Base-by-base conservation (phyloP, 2,888 invertebrate genomes). In the Melitaea athalia region DNA sequence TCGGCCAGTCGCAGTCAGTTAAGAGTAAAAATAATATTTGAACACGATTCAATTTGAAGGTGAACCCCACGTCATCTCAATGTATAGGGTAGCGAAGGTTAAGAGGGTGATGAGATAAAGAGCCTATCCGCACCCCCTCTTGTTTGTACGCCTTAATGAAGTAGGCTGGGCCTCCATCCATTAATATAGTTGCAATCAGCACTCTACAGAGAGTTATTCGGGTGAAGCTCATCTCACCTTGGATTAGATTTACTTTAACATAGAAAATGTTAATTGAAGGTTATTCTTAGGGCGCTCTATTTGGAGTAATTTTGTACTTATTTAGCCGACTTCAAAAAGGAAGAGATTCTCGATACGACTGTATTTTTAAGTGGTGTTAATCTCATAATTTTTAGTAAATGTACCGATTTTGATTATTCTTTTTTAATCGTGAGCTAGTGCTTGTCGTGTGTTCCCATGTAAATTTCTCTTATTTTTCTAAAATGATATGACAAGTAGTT, bases 131-230 rank as follows among this genome's bases (percentile, higher is more conserved):
- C 81, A 77, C 84, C 78, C 75, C 84, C 80, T 74, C 76, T 84
- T 87, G 89, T 88, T 91, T 91, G 91, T 86, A 86, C 82, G 87
- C 80, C 76, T 82, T 91, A 91, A 91, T 91, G 91, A 91, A 90
- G 90, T 87, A 86, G 88, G 87, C 80, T 81, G 84, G 80, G 81
- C 82, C 81, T 80, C 72, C 77, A 75, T 77, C 85, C 85, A 87
- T 88, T 87, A 88, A 85, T 86, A 85, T 85, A 85, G 85, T 86
- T 82, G 84, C 85, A 74, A 74, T 75, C 72, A 75, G 69, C 70
- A 72, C 71, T 71, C 64, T 66, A 65, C 69, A 64, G 70, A 33
- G 53, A 24, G 63, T 63, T 66, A 59, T 64, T 61, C 55, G 66
- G 17, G 61, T 53, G 31, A 68, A 64, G 65, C 63, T 72, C 67